Evolutionary conservation across 2,888 invertebrate species (phyloP).

Genomic region (Ceriagrion tenellum): DNA sequence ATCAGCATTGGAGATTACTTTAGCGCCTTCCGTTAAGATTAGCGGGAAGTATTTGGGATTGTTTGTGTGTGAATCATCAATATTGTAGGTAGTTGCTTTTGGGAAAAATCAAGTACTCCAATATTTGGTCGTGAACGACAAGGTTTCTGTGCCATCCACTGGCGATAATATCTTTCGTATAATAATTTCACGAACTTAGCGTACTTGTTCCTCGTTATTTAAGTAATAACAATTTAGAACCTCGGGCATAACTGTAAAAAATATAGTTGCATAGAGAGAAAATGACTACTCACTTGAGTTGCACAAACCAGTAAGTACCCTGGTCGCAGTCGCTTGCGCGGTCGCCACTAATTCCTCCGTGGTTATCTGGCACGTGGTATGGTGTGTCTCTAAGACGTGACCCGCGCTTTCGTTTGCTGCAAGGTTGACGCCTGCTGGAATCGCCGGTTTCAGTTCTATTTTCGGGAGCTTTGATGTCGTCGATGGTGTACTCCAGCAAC

Average conservation of each 20-base stretch:
- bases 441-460: not conserved
- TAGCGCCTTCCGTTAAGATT: too few relatives aligned
- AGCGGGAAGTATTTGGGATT: too few relatives aligned
- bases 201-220: too few relatives aligned
- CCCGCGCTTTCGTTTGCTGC: not conserved
- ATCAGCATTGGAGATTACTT: too few relatives aligned
- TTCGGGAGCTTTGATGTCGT: not conserved
- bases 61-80: too few relatives aligned
- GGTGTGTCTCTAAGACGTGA: conserved; percentile 51
- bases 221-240: too few relatives aligned
- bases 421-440: not conserved
- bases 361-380: conserved; percentile 70
- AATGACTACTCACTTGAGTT: conserved; percentile 52
- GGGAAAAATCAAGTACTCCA: too few relatives aligned
- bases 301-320: conserved; percentile 76
- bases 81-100: too few relatives aligned
- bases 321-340: conserved; percentile 75
- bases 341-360: conserved; percentile 71
- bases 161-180: too few relatives aligned
- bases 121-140: too few relatives aligned
- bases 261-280: not conserved
- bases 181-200: too few relatives aligned
- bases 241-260: not conserved
- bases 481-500: conserved; percentile 16
- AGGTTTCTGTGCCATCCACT: too few relatives aligned